Conservation (phyloP, 2,797 vertebrate genomes). For the Paramormyrops hopkinsi region DNA sequence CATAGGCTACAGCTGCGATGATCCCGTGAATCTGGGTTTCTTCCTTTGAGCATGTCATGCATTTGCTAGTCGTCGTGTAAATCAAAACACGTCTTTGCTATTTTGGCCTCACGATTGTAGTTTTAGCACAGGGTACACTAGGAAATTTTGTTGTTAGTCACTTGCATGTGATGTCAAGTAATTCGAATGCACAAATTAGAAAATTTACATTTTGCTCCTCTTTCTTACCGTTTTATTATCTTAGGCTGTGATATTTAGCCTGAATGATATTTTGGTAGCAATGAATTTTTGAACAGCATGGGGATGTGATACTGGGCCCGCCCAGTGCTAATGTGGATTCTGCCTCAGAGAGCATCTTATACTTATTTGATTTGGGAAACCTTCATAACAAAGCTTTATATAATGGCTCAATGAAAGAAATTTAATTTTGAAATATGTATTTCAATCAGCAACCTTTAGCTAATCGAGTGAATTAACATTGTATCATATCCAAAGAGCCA, state of each 20-base stretch:
- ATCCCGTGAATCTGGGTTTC: constrained; percentile 34
- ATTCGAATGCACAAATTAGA: not conserved
- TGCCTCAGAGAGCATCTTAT: not conserved
- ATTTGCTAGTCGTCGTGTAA: not conserved
- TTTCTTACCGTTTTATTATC: not conserved
- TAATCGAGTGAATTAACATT: not conserved
- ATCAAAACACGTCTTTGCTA: constrained; percentile 14
- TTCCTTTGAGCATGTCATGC: constrained; percentile 24
- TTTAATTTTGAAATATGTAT: not conserved
- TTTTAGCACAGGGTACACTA: constrained; percentile 15
- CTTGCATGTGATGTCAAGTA: not conserved
- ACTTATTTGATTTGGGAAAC: not conserved
- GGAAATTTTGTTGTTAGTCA: constrained; percentile 17
- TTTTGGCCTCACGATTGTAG: constrained; percentile 25
- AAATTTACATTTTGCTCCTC: not conserved
- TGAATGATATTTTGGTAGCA: not conserved
- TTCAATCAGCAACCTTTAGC: not conserved
- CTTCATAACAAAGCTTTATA: not conserved
- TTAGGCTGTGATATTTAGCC: not conserved
- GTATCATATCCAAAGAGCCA: not conserved
- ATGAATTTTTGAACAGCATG: not conserved
- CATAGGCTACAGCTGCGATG: not conserved
- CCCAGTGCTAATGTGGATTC: not conserved
- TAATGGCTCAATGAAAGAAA: not conserved
- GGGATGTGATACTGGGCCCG: not conserved